These are phyloP conservation scores for Rhodeus uyekii DNA, from an alignment of 2,797 vertebrate species.

Conservation along the genomic window DNA sequence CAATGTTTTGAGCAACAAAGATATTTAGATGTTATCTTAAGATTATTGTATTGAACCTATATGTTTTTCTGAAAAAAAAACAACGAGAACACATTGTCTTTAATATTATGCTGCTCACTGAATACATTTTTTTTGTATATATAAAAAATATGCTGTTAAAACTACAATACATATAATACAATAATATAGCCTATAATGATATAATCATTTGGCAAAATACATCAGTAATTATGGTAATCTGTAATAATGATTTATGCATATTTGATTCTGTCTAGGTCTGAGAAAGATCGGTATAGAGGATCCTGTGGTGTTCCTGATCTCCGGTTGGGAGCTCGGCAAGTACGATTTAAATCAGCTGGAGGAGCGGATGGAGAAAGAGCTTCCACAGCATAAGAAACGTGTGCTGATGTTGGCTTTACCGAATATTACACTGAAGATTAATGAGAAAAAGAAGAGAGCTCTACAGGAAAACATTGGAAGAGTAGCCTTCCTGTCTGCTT, in stretches of 20 bases:
- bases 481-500: slow-evolving; percentile 44
- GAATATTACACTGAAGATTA: slow-evolving; percentile 52
- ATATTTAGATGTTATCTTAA: not conserved
- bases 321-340: slow-evolving; percentile 57
- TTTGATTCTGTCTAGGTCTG: slow-evolving; percentile 14
- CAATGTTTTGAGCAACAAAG: not conserved
- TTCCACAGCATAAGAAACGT: slow-evolving; percentile 70
- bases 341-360: slow-evolving; percentile 71
- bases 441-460: slow-evolving; percentile 52
- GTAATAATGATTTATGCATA: not conserved
- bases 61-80: not conserved
- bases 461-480: slow-evolving; percentile 47
- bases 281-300: slow-evolving; percentile 37
- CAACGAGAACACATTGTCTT: too few species aligned
- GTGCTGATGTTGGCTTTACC: slow-evolving; percentile 63
- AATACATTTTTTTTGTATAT: not conserved
- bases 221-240: too few species aligned
- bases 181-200: too few species aligned
- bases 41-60: not conserved
- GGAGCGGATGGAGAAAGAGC: slow-evolving; percentile 70
- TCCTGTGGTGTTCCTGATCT: slow-evolving; percentile 73
- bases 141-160: too few species aligned
- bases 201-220: too few species aligned
- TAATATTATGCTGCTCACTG: too few species aligned
- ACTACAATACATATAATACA: too few species aligned